Percentiles rank a stretch among this genome's conserved stretches.
phyloP scores from a whole-genome alignment of 2,888 invertebrate genomes.

The Hyles lineata region DNA sequence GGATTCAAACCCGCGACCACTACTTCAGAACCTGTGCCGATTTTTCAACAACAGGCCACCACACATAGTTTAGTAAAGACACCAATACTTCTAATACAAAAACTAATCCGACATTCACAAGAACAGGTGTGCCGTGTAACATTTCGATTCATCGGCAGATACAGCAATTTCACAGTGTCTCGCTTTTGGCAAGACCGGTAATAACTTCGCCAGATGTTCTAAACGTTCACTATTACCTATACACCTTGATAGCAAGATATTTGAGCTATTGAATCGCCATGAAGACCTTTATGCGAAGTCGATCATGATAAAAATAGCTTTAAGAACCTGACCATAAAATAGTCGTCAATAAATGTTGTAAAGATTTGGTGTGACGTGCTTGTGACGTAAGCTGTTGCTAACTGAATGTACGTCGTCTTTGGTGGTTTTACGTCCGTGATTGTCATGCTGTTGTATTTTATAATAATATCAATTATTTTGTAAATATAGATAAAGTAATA shows the following conservation, averaged over 20 bases:
- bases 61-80: not conserved
- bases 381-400: not conserved
- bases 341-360: constrained; percentile 18
- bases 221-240: not conserved
- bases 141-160: not conserved
- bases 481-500: no score
- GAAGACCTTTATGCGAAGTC: constrained; percentile 18
- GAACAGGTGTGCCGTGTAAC: no score
- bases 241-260: not conserved
- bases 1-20: no score
- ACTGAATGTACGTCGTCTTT: not conserved
- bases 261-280: not conserved
- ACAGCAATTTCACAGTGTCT: constrained; percentile 4
- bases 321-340: constrained; percentile 24
- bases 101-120: not conserved
- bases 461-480: no score
- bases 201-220: constrained; percentile 7
- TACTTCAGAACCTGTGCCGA: no score
- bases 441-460: no score
- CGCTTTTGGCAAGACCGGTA: constrained; percentile 1
- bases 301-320: constrained; percentile 29
- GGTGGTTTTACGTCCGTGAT: no score
- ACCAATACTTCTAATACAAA: not conserved
- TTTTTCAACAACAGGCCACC: no score
- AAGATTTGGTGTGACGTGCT: constrained; percentile 1